A percentile compares a stretch with the other conserved stretches of the same genome.
These are phyloP conservation scores for Zaprionus camerounensis DNA, from an alignment of 1,140 invertebrate genomes.

Conservation along the genomic window DNA sequence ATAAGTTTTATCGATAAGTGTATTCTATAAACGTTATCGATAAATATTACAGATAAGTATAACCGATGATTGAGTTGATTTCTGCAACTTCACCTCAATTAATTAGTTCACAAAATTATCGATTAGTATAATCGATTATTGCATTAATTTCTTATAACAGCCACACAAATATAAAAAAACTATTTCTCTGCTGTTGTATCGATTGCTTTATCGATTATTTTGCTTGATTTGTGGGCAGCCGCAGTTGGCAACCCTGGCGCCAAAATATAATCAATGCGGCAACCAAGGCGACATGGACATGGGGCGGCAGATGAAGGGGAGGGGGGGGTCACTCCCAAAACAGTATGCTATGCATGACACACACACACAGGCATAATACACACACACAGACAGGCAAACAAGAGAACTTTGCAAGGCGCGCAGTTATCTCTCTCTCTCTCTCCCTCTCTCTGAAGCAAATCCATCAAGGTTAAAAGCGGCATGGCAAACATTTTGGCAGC, in stretches of 20 bases:
- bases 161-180: background rate
- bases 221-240: slow-evolving; percentile 17
- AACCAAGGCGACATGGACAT: slow-evolving; percentile 22
- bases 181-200: background rate
- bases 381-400: background rate
- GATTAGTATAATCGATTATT: slow-evolving; percentile 5
- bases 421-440: background rate
- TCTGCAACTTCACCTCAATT: too few relatives aligned
- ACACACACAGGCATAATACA: slow-evolving; percentile 1
- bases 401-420: background rate
- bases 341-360: slow-evolving; percentile 64
- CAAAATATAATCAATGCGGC: slow-evolving; percentile 56
- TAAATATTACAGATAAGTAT: background rate
- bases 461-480: slow-evolving; percentile 72
- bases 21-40: too few relatives aligned
- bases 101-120: background rate
- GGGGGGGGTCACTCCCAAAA: slow-evolving; percentile 33
- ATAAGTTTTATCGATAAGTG: too few relatives aligned
- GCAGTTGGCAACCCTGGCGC: slow-evolving; percentile 31
- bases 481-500: slow-evolving; percentile 71
- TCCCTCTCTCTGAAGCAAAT: slow-evolving; percentile 27
- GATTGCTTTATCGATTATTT: slow-evolving; percentile 24
- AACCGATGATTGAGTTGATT: slow-evolving; percentile 1
- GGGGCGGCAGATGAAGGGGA: background rate
- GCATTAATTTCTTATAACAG: background rate